Evolutionary conservation across 2,888 invertebrate species (phyloP), one percentile per base, ranked within the genome.

Genomic region (Ectemnius continuus): DNA sequence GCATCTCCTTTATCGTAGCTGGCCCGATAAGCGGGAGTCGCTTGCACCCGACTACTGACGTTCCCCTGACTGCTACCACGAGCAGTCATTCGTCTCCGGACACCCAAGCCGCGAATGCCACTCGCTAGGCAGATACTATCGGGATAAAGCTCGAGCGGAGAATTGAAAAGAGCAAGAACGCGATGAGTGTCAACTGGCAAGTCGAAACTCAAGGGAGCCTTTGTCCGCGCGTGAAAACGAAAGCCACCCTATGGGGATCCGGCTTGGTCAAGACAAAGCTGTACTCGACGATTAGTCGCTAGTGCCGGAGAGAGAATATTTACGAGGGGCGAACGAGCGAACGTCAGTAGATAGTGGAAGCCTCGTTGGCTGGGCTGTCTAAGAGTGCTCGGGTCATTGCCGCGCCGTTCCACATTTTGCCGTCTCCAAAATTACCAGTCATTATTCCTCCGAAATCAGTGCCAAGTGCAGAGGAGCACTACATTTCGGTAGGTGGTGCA

Each of bases 321-420:
- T 23, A 23, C 23, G 23, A 23, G 23, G 23, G 23, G 23, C 46
- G 52, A 45, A 45, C 64, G 67, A 46, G 23, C 52, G 26, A 72
- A 70, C 70, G 65, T 71, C 70, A 73, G 74, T 80, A 36, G 76
- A 79, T 74, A 73, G 71, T 60, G 48, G 60, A 70, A 60, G 75
- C 67, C 62, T 72, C 67, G 68, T 59, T 66, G 65, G 60, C 66
- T 36, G 60, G 70, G 46, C 58, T 69, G 65, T 23, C 62, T 23
- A n/a, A 46, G 56, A 46, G 47, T 61, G 47, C 57, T 52, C 56
- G 73, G 75, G 73, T 76, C 79, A 79, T 64, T 72, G 77, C 65
- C 74, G 69, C 52, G 67, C 28, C 20, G 76, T 63, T 61, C 75
- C 65, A 73, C 61, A 81, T 81, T 65, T 52, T 6, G 36, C 16